A percentile compares a stretch with the other conserved stretches of the same genome.
Evolutionary conservation across 1,140 invertebrate species (phyloP).

Genomic region (Drosophila santomea): DNA sequence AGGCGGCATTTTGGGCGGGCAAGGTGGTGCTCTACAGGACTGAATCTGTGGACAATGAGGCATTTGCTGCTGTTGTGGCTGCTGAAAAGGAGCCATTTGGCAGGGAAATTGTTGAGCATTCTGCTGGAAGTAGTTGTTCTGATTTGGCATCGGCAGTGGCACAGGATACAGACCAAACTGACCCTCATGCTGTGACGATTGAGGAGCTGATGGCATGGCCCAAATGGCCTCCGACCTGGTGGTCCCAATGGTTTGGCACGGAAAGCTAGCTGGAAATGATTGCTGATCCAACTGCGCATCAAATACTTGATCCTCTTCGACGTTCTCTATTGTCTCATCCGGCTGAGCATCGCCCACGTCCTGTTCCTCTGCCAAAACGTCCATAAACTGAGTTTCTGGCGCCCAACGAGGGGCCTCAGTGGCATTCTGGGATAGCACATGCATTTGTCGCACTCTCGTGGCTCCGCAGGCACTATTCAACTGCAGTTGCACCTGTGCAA

Average conservation of each 20-base stretch:
- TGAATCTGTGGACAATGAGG: conserved; percentile 2
- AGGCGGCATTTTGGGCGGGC: not conserved
- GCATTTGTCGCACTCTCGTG: conserved; percentile 15
- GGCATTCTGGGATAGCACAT: not conserved
- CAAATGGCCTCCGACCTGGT: not conserved
- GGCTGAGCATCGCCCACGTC: not conserved
- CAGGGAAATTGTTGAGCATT: not conserved
- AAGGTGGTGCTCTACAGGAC: not conserved
- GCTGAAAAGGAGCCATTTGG: not conserved
- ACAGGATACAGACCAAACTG: conserved; percentile 14
- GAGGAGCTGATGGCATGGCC: not conserved
- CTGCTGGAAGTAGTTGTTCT: not conserved
- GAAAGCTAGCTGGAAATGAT: not conserved
- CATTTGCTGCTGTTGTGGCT: conserved; percentile 2
- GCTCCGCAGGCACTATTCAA: conserved; percentile 28
- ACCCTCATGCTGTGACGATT: not conserved
- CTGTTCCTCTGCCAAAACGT: not conserved
- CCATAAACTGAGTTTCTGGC: not conserved
- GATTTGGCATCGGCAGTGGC: not conserved
- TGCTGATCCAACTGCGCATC: not conserved
- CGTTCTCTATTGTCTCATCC: not conserved
- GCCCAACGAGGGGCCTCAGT: not conserved
- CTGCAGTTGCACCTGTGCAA: conserved; percentile 52
- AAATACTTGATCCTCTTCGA: not conserved
- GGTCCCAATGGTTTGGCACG: too few species aligned